These are phyloP conservation scores for Spialia ferax DNA, from an alignment of 2,888 invertebrate species.

Conservation along the genomic window DNA sequence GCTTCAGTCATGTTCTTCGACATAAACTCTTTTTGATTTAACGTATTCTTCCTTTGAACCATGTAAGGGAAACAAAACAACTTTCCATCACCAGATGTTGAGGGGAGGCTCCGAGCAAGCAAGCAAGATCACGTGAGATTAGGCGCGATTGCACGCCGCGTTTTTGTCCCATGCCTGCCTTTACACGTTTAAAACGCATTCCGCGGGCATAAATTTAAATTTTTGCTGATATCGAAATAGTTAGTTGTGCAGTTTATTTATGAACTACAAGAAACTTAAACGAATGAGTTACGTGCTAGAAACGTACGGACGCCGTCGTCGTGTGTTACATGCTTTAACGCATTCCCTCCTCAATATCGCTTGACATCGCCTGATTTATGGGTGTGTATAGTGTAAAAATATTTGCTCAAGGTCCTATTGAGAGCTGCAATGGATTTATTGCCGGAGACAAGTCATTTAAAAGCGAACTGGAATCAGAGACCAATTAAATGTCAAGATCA, in stretches of 20 bases:
- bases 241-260: conserved; percentile 67
- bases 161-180: conserved; percentile 71
- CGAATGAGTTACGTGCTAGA: conserved; percentile 64
- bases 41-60: not conserved
- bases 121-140: conserved; percentile 79
- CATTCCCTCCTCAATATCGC: conserved; percentile 13
- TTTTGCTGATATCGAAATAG: conserved; percentile 81
- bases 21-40: not conserved
- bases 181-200: conserved; percentile 77
- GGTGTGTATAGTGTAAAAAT: conserved; percentile 32
- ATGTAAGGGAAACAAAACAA: conserved; percentile 23
- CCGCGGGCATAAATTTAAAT: conserved; percentile 80
- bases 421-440: conserved; percentile 27
- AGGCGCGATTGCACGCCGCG: conserved; percentile 56
- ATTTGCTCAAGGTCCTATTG: conserved; percentile 27
- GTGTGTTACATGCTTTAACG: conserved; percentile 22
- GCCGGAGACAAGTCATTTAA: conserved; percentile 21
- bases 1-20: not conserved
- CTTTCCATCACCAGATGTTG: conserved; percentile 56
- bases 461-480: conserved; percentile 23
- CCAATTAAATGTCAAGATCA: conserved; percentile 31
- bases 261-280: conserved; percentile 68
- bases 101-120: conserved; percentile 51
- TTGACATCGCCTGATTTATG: conserved; percentile 31
- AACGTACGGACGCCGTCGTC: conserved; percentile 48